phyloP scores from a whole-genome alignment of 2,888 invertebrate species.

The Tetheella fluctuosa region DNA sequence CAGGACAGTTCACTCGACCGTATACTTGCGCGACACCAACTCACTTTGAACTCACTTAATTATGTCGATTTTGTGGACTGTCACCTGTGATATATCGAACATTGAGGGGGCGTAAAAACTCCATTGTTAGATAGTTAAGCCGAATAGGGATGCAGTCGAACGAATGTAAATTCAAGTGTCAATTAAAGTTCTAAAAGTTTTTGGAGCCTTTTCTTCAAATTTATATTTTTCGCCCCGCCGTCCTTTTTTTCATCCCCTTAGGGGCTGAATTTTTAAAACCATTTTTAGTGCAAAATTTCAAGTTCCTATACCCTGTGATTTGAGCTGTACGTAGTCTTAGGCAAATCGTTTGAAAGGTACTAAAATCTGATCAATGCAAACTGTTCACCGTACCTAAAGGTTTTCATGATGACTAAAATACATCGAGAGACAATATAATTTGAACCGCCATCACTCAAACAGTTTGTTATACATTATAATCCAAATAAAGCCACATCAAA shows the following conservation, averaged over 20 bases:
- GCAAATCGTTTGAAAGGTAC: no score
- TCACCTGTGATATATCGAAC: constrained; percentile 48
- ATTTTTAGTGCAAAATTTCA: no score
- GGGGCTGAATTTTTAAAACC: no score
- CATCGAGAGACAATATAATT: neutral
- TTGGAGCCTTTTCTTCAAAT: no score
- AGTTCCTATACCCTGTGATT: no score
- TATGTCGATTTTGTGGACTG: constrained; percentile 56
- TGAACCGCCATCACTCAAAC: neutral
- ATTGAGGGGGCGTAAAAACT: constrained; percentile 22
- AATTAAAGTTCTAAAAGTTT: neutral
- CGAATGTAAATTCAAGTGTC: neutral
- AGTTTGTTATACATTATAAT: neutral
- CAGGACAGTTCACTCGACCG: constrained; percentile 56
- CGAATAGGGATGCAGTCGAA: constrained; percentile 4
- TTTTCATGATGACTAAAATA: neutral
- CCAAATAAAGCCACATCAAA: neutral
- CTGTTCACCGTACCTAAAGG: no score
- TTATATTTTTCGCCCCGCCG: no score
- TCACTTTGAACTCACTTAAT: constrained; percentile 64
- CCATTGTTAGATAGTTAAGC: constrained; percentile 5
- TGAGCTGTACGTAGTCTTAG: no score
- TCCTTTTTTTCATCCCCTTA: no score
- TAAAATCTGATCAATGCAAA: no score
- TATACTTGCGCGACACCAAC: constrained; percentile 40